phyloP scores from a whole-genome alignment of 2,888 invertebrate species.

The Synergus gifuensis region DNA sequence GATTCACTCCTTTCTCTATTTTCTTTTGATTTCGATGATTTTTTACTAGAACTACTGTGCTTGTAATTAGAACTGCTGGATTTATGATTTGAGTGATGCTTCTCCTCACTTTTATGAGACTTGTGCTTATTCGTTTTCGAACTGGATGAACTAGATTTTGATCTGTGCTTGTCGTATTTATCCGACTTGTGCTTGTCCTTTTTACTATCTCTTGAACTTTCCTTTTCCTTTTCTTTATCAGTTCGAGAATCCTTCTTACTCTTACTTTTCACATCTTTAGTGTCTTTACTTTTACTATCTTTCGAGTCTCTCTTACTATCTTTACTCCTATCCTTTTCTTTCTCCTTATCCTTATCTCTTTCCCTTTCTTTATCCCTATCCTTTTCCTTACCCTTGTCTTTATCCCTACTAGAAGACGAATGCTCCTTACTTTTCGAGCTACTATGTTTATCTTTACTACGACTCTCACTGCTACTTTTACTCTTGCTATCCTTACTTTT shows the following conservation, averaged over 20 bases:
- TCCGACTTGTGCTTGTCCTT: slow-evolving; percentile 55
- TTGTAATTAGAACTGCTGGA: slow-evolving; percentile 66
- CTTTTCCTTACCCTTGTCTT: slow-evolving; percentile 47
- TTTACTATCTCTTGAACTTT: slow-evolving; percentile 61
- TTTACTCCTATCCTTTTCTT: slow-evolving; percentile 55
- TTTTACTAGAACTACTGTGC: slow-evolving; percentile 55
- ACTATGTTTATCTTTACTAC: slow-evolving; percentile 43
- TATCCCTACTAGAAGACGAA: slow-evolving; percentile 41
- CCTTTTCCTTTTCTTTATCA: slow-evolving; percentile 68
- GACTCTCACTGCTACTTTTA: slow-evolving; percentile 17
- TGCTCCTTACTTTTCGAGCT: slow-evolving; percentile 43
- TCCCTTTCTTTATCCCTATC: slow-evolving; percentile 51
- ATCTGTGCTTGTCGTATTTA: slow-evolving; percentile 62
- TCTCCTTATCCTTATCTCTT: slow-evolving; percentile 50
- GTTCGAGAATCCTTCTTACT: slow-evolving; percentile 73
- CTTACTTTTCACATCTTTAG: slow-evolving; percentile 59
- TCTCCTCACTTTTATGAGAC: slow-evolving; percentile 66
- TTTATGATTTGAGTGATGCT: slow-evolving; percentile 65
- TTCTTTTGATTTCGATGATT: slow-evolving; percentile 59
- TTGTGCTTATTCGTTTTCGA: slow-evolving; percentile 58
- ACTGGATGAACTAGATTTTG: slow-evolving; percentile 66
- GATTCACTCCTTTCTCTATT: slow-evolving; percentile 62
- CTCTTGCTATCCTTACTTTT: slow-evolving; percentile 42
- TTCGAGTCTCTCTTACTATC: slow-evolving; percentile 55
- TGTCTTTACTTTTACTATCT: slow-evolving; percentile 55